Base-by-base conservation (phyloP, 2,113 vertebrate species). In the Tapirus terrestris region DNA sequence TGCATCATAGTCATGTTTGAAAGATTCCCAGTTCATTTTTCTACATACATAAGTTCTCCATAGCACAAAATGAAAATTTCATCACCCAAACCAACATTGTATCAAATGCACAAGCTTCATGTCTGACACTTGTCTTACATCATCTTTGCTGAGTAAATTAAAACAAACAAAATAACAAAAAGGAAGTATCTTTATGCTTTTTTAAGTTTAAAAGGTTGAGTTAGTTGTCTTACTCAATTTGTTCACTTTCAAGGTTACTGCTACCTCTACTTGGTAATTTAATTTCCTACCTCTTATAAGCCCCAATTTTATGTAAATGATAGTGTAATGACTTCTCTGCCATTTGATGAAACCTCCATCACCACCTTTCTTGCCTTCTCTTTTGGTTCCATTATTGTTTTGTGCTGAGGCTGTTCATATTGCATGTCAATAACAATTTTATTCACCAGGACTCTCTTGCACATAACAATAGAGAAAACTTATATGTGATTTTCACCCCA, bases 21-120 rank as follows among this genome's bases (percentile, higher is more conserved):
- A 67, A 76, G 56, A 67, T 2, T 65, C 17, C 67, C 25, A 83
- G 68, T 79, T 94, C n/a, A 58, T 12, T 87, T 83, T 88, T 68
- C 75, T 29, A 92, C 25, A 77, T 27, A 60, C 3, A 29, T 23
- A 16, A 60, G 8, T 92, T 85, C 39, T 61, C 36, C 45, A n/a
- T 6, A 63, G 65, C 75, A 87, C 12, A 48, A 76, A 77, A 60
- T 94, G 45, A 83, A 63, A 87, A 77, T 94, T 93, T 91, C 36
- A 43, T 83, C 56, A 51, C 68, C 9, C 27, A 84, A 58, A 39
- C 89, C 77, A 73, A 23, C 2, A 2, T 31, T 84, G 13, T 72
- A 23, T 92, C 77, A 51, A 67, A 72, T 39, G 25, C 88, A 17
- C 6, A 73, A 72, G 56, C 9, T 39, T 94, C 36, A n/a, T 20